Evolutionary conservation across 2,113 vertebrate species (phyloP).

Genomic region (Edolisoma coerulescens): DNA sequence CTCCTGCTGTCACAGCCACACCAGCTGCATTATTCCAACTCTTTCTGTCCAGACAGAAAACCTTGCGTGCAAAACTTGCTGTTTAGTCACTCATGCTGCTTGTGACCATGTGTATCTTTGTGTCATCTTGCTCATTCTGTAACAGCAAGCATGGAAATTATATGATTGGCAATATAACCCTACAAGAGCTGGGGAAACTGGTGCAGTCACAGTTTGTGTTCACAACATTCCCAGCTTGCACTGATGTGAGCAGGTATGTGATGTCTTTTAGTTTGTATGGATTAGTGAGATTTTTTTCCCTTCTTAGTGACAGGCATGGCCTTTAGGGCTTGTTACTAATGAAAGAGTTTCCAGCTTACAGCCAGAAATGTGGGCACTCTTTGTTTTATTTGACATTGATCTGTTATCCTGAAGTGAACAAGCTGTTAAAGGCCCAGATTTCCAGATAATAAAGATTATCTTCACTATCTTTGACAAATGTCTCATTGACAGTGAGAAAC

Average conservation of each 20-base stretch:
- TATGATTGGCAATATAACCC: not conserved
- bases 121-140: not conserved
- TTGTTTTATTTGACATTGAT: not conserved
- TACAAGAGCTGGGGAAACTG: not conserved
- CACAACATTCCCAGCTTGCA: not conserved
- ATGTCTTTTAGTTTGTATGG: not conserved
- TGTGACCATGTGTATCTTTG: not conserved
- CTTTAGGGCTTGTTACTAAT: not conserved
- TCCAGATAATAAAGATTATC: not conserved
- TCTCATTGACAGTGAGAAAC: not conserved
- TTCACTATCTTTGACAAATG: not conserved
- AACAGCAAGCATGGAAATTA: not conserved
- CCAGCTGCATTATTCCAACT: not conserved
- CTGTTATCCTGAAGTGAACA: not conserved
- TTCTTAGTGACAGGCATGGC: not conserved
- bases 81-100: not conserved
- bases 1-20: not conserved
- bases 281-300: not conserved
- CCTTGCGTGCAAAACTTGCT: not conserved
- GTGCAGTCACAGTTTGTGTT: not conserved
- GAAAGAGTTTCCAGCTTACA: not conserved
- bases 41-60: not conserved
- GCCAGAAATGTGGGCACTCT: not conserved
- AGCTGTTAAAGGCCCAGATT: not conserved
- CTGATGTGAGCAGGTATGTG: too few species aligned